Base-by-base conservation (phyloP, 2,888 invertebrate genomes). In the Augochlorella aurata region DNA sequence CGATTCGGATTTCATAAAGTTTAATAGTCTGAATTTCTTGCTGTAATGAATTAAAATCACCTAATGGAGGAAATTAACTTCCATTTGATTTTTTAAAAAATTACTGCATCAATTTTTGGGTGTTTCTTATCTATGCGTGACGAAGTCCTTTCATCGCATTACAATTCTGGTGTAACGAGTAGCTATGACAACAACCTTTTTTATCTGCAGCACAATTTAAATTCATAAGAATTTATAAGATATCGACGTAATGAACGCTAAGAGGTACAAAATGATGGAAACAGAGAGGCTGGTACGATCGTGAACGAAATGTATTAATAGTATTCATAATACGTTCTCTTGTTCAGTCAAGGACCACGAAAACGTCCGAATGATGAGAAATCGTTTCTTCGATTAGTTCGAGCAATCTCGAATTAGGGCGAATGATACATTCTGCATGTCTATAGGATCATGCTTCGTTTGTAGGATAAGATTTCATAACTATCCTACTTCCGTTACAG, bases 181-280 rank as follows among this genome's bases (percentile, higher is more conserved):
- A 29, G 47, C 50, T 44, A 68, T 45, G 45, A 65, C 38, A 38
- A 54, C 54, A 69, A 71, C 52, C 66, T 73, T 29, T 38, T 52
- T 67, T 50, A 14, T 58, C 1, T 58, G 5, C 24, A 54, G 18
- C 45, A 71, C 61, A 63, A 58, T 80, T 89, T 88, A 86, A 87
- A 90, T 89, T 85, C 72, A 71, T 78, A 47, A 65, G 66, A 78
- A 90, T 91, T 90, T 65, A 73, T 88, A 89, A 84, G 86, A 87
- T 85, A 88, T 87, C 77, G 87, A 70, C 74, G 74, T 78, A 74
- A 82, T 82, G 82, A 85, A n/a, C n/a, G 49, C 18, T 77, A 54
- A 71, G 70, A 45, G 24, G n/a, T 9, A 47, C 24, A 18, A 16
- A 24, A 72, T 68, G 45, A 79, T 75, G 38, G 49, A 63, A 54